Evolutionary conservation across 2,113 vertebrate species (phyloP), one percentile per base, ranked within the genome.

Genomic region (Todiramphus saurophagus): DNA sequence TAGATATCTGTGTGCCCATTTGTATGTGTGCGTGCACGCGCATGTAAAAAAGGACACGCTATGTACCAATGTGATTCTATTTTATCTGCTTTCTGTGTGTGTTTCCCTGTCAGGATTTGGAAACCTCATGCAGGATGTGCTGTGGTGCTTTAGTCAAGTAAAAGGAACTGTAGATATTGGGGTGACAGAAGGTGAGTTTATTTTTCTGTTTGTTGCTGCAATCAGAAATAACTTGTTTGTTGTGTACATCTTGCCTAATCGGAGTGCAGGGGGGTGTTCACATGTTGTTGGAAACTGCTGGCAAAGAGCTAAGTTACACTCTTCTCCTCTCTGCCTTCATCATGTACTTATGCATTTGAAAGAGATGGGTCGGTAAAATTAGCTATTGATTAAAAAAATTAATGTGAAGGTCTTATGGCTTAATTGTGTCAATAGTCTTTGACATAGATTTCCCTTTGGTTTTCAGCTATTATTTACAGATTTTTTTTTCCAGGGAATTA

Each of bases 81-180:
- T 75, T 87, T 48, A 55, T 9, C 48, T 84, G 77, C 41, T 88
- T 55, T 94, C 78, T 78, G 68, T 44, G 10, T 63, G 37, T 87
- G 48, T 94, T 96, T 35, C 76, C 11, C 80, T 91, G 96, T 68
- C 97, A 98, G 98, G 98, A 94, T 79, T 97, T 77, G 98, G 96
- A 67, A 92, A 64, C 31, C 85, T 98, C 83, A 96, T 96, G 88
- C 98, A 98, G 95, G 98, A 98, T 94, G 96, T 97, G 39, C 89
- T 97, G 39, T 98, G 98, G 97, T 98, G 97, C 91, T 98, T 98
- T 84, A 95, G 97, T 76, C 98, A 98, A 96, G 96, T 98, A 11
- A 98, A 98, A 94, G 98, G 97, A 88, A 89, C 97, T 56, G 31
- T 82, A 66, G 96, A 98, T 63, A 60, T 55, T 19, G 97, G 97